phyloP scores from a whole-genome alignment of 2,888 invertebrate genomes.

The Tethea ocularis region DNA sequence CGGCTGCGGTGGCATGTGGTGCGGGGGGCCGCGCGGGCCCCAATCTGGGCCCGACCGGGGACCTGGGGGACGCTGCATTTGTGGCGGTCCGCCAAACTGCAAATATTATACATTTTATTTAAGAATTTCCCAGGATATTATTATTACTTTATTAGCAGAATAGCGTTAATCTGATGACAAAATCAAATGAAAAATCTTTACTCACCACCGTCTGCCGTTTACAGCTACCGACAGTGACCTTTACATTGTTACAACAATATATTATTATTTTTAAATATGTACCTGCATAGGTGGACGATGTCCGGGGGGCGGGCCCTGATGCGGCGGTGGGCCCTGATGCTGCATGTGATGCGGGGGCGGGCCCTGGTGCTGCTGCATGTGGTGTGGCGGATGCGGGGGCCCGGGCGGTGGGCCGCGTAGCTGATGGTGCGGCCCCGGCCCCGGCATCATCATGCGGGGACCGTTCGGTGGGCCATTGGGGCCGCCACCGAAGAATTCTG shows the following conservation, averaged over 20 bases:
- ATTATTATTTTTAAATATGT: too few species aligned
- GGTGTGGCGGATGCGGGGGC: constrained; percentile 70
- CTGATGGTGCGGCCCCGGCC: constrained; percentile 67
- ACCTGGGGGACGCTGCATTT: constrained; percentile 64
- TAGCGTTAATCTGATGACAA: too few species aligned
- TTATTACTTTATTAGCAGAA: too few species aligned
- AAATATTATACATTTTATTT: neutral
- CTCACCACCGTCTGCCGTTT: too few species aligned
- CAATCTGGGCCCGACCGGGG: constrained; percentile 70
- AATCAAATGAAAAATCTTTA: too few species aligned
- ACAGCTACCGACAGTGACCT: too few species aligned
- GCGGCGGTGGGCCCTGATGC: constrained; percentile 82
- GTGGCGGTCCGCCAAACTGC: constrained; percentile 73
- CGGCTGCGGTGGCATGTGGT: constrained; percentile 70
- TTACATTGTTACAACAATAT: too few species aligned
- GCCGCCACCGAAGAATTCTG: constrained; percentile 78
- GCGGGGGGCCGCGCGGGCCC: constrained; percentile 70
- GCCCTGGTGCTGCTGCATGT: constrained; percentile 74
- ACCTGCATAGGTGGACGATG: constrained; percentile 86
- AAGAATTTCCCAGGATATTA: too few species aligned
- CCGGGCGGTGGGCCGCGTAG: constrained; percentile 76
- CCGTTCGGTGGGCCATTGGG: constrained; percentile 78
- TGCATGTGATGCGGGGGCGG: constrained; percentile 71
- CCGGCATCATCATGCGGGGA: constrained; percentile 70
- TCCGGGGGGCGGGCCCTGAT: constrained; percentile 76